Base-by-base conservation (phyloP, 2,113 vertebrate species). In the Hippocampus comes region DNA sequence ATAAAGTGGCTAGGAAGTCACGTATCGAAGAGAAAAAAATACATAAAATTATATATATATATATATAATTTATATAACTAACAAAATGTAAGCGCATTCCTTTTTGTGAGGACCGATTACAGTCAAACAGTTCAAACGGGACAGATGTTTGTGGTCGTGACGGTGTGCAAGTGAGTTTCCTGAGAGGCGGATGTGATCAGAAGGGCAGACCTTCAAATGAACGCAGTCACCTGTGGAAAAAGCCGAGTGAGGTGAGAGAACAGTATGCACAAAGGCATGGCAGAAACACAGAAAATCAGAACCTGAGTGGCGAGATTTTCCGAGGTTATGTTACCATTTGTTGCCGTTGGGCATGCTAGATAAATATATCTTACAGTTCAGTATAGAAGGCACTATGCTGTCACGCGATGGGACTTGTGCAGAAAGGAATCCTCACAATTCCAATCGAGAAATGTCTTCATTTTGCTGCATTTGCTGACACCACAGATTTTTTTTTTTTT, bases 301-400 rank as follows among this genome's bases (percentile, higher is more conserved):
- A 89, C 86, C 83, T 86, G 87, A 87, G 85, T 74, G 78, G 63
- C 78, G 75, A 87, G 85, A 81, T 86, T 86, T 86, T 78, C 74
- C 70, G 67, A 78, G 83, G 74, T 82, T 81, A 77, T 41, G 73
- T 86, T 82, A 75, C 78, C 69, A 74, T 75, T 72, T 60, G 56
- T 74, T 84, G 71, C 79, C 86, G 63, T 82, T 46, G 25, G 81
- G 84, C 83, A 68, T 38, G 68, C 68, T 38, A 83, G 71, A 86
- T 73, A 85, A 88, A 89, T 81, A 79, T 79, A 86, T 61, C 53
- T 69, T 71, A 81, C 71, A 76, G 77, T 66, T 78, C 80, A 76
- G 17, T 60, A 83, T 82, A 78, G 71, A 78, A 38, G 34, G 34
- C 79, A 77, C 78, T 60, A 72, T 75, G 78, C 80, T 85, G 86